Base-by-base conservation (phyloP, 2,888 invertebrate species). In the Ophion obscuratus region DNA sequence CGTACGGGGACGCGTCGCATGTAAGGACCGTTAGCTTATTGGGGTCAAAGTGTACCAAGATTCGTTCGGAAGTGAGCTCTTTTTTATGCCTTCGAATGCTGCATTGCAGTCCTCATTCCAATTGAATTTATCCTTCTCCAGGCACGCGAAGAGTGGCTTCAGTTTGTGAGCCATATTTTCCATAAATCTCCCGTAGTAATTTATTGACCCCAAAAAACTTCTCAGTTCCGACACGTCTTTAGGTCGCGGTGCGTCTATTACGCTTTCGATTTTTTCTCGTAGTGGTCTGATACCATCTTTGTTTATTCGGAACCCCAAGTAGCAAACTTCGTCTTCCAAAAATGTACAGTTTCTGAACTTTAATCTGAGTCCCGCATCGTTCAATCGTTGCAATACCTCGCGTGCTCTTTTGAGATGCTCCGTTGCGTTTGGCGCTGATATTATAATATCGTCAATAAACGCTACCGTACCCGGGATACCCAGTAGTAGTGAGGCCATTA, bases 41-140 rank as follows among this genome's bases (percentile, higher is more conserved):
- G 2, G 82, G 75, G 7, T 85, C 73, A 24, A 68, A 87, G 59
- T 87, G 79, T 0, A 74, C 59, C 59, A 87, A 81, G 6, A 84
- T 14, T 75, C 79, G 66, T 0, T 84, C 64, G 0, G 79, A 84
- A n/a, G 40, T 59, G 53, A 84, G 67, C 3, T 76, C 73, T n/a
- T 73, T 71, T 85, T 81, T 24, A 61, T 64, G 62, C 61, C 47
- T 2, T 44, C 20, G 47, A 85, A 83, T n/a, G n/a, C 81, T 66
- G 17, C 27, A n/a, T 59, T 64, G 66, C 84, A 84, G 17, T 80
- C 31, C 24, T 31, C 17, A 20, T 77, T 61, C 78, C 85, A 78
- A 9, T 59, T n/a, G 27, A 82, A 87, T 53, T 81, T 71, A 9
- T 62, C 31, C 17, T 81, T 68, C 24, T 81, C 71, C 6, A 85